phyloP scores from a whole-genome alignment of 2,797 vertebrate species.

The Meda fulgida region DNA sequence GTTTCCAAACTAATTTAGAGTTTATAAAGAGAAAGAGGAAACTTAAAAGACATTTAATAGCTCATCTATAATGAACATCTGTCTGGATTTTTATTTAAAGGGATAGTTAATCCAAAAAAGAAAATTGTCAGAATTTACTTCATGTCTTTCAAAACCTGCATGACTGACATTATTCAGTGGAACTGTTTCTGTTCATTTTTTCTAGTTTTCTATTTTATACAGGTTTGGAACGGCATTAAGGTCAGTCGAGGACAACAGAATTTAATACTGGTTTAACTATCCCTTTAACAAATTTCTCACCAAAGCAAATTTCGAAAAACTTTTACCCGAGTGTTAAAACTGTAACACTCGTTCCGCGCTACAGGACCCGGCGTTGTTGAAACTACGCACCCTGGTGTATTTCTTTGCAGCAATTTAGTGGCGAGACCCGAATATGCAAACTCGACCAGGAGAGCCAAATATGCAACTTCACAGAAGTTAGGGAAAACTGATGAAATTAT shows the following conservation, averaged over 20 bases:
- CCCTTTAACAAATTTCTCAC: background rate
- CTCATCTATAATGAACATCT: constrained; percentile 27
- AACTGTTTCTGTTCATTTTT: background rate
- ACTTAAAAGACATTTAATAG: constrained; percentile 4
- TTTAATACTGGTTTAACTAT: background rate
- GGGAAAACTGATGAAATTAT: constrained; percentile 78
- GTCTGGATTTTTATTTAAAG: constrained; percentile 17
- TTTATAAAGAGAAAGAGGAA: constrained; percentile 43
- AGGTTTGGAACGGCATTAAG: background rate
- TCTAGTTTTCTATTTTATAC: background rate
- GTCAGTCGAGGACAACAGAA: background rate
- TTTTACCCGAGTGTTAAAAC: background rate
- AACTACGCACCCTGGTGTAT: constrained; percentile 28
- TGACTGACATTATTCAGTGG: background rate
- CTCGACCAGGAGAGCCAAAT: constrained; percentile 68
- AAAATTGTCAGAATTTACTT: background rate
- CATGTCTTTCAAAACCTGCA: background rate
- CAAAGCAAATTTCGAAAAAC: background rate
- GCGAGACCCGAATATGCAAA: constrained; percentile 64
- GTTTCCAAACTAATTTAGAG: constrained; percentile 49
- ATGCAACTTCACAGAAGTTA: constrained; percentile 99
- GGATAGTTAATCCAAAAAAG: background rate
- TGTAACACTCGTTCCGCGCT: too few species aligned
- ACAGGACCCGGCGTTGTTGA: background rate
- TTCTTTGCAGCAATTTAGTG: constrained; percentile 69